These are phyloP conservation scores for Cryptomyrus ogoouensis DNA, from an alignment of 2,113 vertebrate genomes.

Conservation along the genomic window DNA sequence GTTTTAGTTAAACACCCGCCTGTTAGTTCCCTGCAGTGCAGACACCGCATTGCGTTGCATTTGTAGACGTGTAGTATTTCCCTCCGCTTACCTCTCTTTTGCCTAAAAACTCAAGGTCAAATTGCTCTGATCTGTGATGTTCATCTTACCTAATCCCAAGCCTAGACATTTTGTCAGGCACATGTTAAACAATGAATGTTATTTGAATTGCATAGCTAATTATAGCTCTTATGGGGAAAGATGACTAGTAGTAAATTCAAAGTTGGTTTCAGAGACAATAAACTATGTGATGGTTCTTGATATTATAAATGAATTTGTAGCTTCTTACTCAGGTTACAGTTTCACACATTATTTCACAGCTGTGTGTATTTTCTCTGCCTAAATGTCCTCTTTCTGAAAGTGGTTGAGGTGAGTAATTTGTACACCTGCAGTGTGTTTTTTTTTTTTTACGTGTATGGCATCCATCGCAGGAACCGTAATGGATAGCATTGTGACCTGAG, in stretches of 20 bases:
- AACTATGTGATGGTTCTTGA: neutral
- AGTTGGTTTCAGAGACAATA: neutral
- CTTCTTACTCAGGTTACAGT: neutral
- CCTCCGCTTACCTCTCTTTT: neutral
- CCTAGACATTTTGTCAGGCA: neutral
- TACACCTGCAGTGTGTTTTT: neutral
- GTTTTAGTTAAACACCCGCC: neutral
- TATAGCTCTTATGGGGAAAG: neutral
- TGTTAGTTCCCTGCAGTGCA: neutral
- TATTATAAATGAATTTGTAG: slow-evolving; percentile 3
- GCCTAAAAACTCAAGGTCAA: neutral
- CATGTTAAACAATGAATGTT: neutral
- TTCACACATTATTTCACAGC: neutral
- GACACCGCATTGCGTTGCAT: neutral
- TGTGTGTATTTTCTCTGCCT: neutral
- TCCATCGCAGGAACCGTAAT: neutral
- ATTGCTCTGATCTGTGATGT: neutral
- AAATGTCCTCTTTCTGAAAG: neutral
- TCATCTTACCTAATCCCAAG: neutral
- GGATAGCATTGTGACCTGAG: neutral
- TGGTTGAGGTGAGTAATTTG: neutral
- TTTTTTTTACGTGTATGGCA: neutral
- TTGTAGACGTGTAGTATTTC: neutral
- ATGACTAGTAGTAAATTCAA: neutral
- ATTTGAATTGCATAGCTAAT: neutral